A percentile compares a stretch with the other conserved stretches of the same genome.
Conservation (phyloP, 2,797 vertebrate species). For the Rachycentron canadum region DNA sequence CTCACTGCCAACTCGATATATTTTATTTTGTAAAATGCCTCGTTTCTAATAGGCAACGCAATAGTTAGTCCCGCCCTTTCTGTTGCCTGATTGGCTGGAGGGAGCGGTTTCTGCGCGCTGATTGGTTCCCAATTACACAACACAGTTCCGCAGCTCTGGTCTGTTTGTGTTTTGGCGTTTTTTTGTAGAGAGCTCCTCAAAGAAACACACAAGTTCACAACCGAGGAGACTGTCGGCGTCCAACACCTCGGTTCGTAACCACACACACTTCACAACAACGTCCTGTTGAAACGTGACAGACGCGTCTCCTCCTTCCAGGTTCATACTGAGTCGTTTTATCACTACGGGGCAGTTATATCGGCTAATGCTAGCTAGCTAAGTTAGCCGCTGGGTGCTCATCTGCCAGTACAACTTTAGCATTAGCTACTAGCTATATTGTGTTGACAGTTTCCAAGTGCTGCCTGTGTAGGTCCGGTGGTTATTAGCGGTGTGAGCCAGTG, state of each 20-base stretch:
- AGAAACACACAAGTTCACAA: slow-evolving; percentile 23
- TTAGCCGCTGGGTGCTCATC: slow-evolving; percentile 51
- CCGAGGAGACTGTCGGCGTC: neutral
- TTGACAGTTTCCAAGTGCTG: slow-evolving; percentile 32
- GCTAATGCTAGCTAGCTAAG: slow-evolving; percentile 68
- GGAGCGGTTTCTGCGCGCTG: neutral
- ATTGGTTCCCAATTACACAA: slow-evolving; percentile 70
- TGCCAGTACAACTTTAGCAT: slow-evolving; percentile 23
- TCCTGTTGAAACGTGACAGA: neutral
- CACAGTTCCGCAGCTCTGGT: slow-evolving; percentile 59
- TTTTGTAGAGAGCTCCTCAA: slow-evolving; percentile 30
- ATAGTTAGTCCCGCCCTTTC: slow-evolving; percentile 44
- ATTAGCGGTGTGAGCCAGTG: neutral
- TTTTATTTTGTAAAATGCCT: slow-evolving; percentile 11
- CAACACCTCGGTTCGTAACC: slow-evolving; percentile 62
- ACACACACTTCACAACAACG: neutral
- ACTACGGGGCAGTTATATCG: slow-evolving; percentile 23
- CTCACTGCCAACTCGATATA: neutral
- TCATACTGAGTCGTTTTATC: neutral
- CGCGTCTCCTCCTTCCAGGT: neutral
- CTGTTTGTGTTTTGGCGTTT: slow-evolving; percentile 77
- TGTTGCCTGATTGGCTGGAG: slow-evolving; percentile 51
- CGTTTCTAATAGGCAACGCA: neutral
- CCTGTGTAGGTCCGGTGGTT: neutral
- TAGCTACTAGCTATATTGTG: slow-evolving; percentile 17